Conservation (phyloP, 2,888 invertebrate species). For the Malthinus flaveolus region DNA sequence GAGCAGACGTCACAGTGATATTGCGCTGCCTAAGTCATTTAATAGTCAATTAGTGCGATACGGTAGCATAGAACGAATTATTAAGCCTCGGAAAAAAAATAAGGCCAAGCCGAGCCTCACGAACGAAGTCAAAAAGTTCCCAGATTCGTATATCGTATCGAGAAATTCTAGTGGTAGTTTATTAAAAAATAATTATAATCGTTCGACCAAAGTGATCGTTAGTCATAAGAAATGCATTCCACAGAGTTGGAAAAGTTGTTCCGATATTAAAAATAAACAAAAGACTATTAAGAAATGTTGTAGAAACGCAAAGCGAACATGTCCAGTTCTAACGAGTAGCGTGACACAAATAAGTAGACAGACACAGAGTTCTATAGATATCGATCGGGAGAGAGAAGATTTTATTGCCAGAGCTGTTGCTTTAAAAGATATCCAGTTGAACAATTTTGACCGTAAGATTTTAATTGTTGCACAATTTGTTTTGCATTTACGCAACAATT, state of each 20-base stretch:
- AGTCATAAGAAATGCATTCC: constrained; percentile 45
- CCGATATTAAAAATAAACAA: constrained; percentile 47
- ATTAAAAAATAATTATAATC: constrained; percentile 25
- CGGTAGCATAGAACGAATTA: constrained; percentile 52
- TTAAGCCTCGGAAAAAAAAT: constrained; percentile 34
- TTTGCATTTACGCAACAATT: constrained; percentile 19
- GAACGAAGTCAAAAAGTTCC: constrained; percentile 50
- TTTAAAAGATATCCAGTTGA: constrained; percentile 31
- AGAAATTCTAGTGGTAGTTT: constrained; percentile 36
- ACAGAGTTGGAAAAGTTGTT: constrained; percentile 53
- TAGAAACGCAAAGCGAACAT: constrained; percentile 50
- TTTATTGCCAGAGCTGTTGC: constrained; percentile 27
- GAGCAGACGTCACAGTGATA: constrained; percentile 59
- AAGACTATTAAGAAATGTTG: constrained; percentile 52
- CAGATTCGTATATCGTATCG: constrained; percentile 53
- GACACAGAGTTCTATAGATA: constrained; percentile 49
- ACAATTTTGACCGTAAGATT: constrained; percentile 35
- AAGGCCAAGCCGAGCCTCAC: constrained; percentile 7
- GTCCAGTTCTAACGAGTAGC: constrained; percentile 47
- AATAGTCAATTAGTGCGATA: constrained; percentile 54
- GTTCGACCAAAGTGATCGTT: constrained; percentile 43
- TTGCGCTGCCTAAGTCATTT: constrained; percentile 56
- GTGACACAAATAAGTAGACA: constrained; percentile 42
- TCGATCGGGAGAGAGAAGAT: constrained; percentile 30
- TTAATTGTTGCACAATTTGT: constrained; percentile 33